phyloP scores from a whole-genome alignment of 2,113 vertebrate species.

The Pelusios castaneus region DNA sequence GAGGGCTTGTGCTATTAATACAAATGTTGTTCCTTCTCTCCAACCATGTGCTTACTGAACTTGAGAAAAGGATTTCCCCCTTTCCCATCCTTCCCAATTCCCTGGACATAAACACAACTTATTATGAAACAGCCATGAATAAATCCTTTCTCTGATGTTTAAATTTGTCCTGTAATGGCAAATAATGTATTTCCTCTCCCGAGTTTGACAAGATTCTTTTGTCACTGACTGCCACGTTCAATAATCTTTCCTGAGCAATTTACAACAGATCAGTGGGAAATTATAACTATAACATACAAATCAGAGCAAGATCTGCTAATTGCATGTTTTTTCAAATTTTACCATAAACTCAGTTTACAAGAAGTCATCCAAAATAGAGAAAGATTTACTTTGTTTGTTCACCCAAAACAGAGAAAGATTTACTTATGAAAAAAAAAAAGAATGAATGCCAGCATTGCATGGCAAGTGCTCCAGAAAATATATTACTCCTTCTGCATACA shows the following conservation, averaged over 20 bases:
- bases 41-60: neutral
- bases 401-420: neutral
- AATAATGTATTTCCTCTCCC: neutral
- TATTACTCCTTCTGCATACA: neutral
- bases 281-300: neutral
- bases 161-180: neutral
- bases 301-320: neutral
- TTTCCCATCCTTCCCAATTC: neutral
- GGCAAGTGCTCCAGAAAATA: neutral
- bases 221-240: neutral
- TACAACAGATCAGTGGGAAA: neutral
- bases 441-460: neutral
- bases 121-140: neutral
- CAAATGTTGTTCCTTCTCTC: neutral
- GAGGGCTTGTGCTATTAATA: constrained; percentile 2
- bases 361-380: neutral
- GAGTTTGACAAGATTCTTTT: neutral
- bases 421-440: neutral
- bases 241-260: neutral
- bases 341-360: neutral
- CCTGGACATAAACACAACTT: neutral
- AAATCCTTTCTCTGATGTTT: neutral
- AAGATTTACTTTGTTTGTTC: neutral
- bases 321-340: neutral
- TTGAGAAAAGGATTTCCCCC: neutral